Evolutionary conservation across 2,113 vertebrate species (phyloP), one percentile per base, ranked within the genome.

Genomic region (Sitta europaea): DNA sequence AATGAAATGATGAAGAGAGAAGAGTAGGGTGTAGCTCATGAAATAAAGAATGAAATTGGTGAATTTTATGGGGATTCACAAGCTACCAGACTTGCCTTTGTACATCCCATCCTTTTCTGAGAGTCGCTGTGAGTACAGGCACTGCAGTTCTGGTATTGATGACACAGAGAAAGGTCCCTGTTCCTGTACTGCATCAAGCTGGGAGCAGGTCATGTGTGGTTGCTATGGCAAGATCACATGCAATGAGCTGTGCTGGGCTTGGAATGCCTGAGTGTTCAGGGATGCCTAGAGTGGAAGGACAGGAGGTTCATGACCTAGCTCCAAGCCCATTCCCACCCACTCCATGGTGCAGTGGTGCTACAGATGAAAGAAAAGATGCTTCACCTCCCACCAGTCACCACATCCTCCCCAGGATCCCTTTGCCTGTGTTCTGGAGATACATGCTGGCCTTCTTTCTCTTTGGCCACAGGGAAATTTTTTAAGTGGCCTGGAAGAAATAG

Each of bases 111-210:
- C 16, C 22, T 88, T 68, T 90, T 88, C 55, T 86, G 43, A 74
- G 75, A 25, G 38, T 54, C 24, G 29, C 42, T 59, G 12, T 18
- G 40, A 59, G n/a, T 48, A 33, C 3, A 51, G 48, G 51, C 36
- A 65, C 20, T 75, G 59, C 15, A 58, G 65, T 63, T 89, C 59
- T 59, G 40, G 9, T 33, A 53, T 3, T 54, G 74, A 77, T 61
- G 57, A n/a, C 12, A 36, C 42, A 53, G 72, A 43, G 33, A 12
- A 58, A 83, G 17, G 24, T 33, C 1, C 0, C 1, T 1, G 0
- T 71, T 80, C 74, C 21, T 38, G 40, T 42, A 25, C 40, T 29
- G 62, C n/a, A 24, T 38, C 58, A 66, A 72, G 70, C 1, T 61
- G 71, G 61, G 81, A 86, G 50, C 21, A 36, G 75, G 40, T 76